Percentiles rank a stretch among this genome's conserved stretches.
Conservation (phyloP, 2,797 vertebrate species). For the Telmatherina bonti region DNA sequence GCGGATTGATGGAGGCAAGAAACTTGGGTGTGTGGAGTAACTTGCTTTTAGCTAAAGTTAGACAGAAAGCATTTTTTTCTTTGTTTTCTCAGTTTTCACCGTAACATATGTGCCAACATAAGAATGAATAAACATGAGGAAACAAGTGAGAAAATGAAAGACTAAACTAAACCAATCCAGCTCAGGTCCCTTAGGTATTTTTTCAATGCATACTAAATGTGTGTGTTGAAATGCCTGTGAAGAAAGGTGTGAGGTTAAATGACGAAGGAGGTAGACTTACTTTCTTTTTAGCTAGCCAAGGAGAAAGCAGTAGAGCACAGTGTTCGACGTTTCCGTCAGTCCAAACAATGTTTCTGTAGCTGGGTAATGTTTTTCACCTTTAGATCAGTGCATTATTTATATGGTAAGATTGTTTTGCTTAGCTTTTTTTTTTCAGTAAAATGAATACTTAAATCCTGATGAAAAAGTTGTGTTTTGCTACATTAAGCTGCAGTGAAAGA, state of each 20-base stretch:
- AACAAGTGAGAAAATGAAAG: slow-evolving; percentile 13
- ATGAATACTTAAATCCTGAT: no score
- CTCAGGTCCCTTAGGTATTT: slow-evolving; percentile 11
- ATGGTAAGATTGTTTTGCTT: no score
- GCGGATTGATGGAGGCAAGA: slow-evolving; percentile 22
- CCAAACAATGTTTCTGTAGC: not conserved
- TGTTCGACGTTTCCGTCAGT: not conserved
- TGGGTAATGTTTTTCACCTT: no score
- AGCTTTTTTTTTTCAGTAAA: no score
- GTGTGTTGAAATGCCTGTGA: not conserved
- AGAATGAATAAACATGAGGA: slow-evolving; percentile 5
- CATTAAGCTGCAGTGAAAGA: no score
- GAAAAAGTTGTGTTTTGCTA: no score
- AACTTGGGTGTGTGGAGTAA: slow-evolving; percentile 9
- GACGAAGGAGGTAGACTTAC: not conserved
- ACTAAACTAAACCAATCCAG: slow-evolving; percentile 22
- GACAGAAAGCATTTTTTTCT: slow-evolving; percentile 16
- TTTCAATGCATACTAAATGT: slow-evolving; percentile 28
- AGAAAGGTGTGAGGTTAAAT: not conserved
- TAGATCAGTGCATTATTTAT: no score
- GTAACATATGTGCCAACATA: not conserved
- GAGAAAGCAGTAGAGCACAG: not conserved
- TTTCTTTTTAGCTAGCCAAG: no score
- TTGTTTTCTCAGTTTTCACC: slow-evolving; percentile 12
- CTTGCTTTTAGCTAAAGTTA: slow-evolving; percentile 25